These are phyloP conservation scores for Cossypha dichroa DNA, from an alignment of 2,797 vertebrate species.

Conservation along the genomic window DNA sequence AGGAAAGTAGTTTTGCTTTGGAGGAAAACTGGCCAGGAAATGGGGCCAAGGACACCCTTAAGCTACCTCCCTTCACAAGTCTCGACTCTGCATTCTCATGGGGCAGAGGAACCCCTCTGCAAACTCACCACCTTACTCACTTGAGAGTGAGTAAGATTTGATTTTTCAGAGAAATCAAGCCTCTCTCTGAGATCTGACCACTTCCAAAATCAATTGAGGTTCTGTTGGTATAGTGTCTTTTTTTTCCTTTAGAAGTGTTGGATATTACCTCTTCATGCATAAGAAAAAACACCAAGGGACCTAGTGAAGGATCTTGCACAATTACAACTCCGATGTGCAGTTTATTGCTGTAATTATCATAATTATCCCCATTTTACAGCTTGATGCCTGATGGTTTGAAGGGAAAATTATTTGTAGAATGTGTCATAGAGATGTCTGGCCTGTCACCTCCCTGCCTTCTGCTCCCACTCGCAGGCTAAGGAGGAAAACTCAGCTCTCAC, in stretches of 20 bases:
- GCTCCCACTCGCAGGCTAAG: not conserved
- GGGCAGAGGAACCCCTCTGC: not conserved
- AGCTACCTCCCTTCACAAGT: not conserved
- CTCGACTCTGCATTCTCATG: rapidly evolving
- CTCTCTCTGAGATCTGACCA: not conserved
- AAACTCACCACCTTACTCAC: not conserved
- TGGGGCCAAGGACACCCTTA: rapidly evolving
- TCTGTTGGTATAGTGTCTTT: not conserved
- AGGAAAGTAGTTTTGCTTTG: not conserved
- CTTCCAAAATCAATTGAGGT: not conserved
- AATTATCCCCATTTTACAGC: not conserved
- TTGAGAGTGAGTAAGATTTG: not conserved
- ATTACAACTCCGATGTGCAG: not conserved
- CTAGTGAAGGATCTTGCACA: not conserved
- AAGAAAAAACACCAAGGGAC: not conserved
- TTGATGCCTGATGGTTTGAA: not conserved
- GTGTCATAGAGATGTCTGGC: not conserved
- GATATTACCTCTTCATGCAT: not conserved
- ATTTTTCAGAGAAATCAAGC: not conserved
- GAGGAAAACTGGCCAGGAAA: not conserved
- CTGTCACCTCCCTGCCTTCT: not conserved
- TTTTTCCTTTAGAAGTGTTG: not conserved
- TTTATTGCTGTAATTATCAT: not conserved
- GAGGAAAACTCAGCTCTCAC: not conserved
- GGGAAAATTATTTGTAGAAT: not conserved